Evolutionary conservation across 2,113 vertebrate genomes (phyloP).

Genomic region (Donacobius atricapilla): DNA sequence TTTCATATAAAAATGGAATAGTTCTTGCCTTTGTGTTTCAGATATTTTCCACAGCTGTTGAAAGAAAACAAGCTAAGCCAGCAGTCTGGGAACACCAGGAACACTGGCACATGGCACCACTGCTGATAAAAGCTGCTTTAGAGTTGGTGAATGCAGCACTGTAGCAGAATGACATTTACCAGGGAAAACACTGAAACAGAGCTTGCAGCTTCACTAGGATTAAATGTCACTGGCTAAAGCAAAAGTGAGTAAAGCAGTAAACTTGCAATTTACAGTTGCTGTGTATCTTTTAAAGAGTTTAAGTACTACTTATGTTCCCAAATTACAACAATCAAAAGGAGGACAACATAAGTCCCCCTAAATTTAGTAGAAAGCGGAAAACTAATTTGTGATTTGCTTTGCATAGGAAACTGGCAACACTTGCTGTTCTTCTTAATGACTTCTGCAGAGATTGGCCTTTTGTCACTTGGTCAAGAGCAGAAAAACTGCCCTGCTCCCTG

Average conservation of each 20-base stretch:
- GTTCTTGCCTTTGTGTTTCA: neutral
- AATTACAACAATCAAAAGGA: neutral
- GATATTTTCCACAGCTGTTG: neutral
- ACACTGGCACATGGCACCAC: slow-evolving; percentile 45
- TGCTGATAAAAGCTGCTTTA: slow-evolving; percentile 66
- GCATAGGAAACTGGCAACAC: neutral
- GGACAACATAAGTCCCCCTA: neutral
- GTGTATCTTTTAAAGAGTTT: neutral
- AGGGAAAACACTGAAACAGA: slow-evolving; percentile 57
- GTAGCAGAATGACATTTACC: slow-evolving; percentile 71
- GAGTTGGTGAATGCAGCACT: slow-evolving; percentile 63
- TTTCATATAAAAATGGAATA: neutral
- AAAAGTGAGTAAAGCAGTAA: slow-evolving; percentile 16
- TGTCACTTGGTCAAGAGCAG: neutral
- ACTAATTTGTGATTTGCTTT: neutral
- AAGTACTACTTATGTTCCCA: neutral
- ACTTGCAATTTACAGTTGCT: neutral
- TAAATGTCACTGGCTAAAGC: slow-evolving; percentile 58
- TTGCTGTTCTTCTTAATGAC: neutral
- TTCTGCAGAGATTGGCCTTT: neutral
- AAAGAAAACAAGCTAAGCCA: slow-evolving; percentile 33
- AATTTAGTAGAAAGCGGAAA: neutral
- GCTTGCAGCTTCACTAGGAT: slow-evolving; percentile 23
- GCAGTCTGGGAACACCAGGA: neutral
- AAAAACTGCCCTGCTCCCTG: neutral